Conservation (phyloP, 2,113 vertebrate species). For the Aplodontia rufa region DNA sequence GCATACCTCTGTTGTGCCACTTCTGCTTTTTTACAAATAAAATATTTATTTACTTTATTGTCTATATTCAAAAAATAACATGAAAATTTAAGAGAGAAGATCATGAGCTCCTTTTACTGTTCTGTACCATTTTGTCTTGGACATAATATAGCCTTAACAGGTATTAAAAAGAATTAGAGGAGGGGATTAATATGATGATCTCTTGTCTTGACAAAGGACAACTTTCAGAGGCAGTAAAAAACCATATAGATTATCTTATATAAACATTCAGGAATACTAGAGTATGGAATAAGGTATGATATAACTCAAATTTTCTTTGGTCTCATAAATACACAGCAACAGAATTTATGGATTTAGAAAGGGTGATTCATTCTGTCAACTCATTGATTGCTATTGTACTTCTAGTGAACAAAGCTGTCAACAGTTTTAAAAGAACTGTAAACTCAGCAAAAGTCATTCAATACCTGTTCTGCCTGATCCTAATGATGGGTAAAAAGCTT, state of each 20-base stretch:
- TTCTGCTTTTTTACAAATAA: background rate
- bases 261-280: background rate
- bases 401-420: slow-evolving; percentile 43
- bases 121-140: background rate
- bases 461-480: slow-evolving; percentile 11
- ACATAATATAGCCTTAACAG: background rate
- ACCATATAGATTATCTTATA: background rate
- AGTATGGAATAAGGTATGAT: background rate
- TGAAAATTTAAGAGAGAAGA: background rate
- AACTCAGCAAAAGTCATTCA: slow-evolving; percentile 46
- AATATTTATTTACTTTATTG: background rate
- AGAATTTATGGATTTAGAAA: slow-evolving; percentile 5
- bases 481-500: slow-evolving; percentile 62
- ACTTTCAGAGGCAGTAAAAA: background rate
- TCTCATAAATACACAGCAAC: background rate
- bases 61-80: background rate
- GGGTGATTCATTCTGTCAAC: background rate
- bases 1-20: background rate
- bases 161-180: background rate
- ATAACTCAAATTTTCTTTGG: background rate
- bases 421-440: slow-evolving; percentile 52
- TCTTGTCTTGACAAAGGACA: background rate
- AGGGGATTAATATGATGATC: background rate
- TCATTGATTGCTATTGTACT: slow-evolving; percentile 42
- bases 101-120: background rate